Evolutionary conservation across 2,113 vertebrate genomes (phyloP), one percentile per base, ranked within the genome.

Genomic region (Xenopus borealis): DNA sequence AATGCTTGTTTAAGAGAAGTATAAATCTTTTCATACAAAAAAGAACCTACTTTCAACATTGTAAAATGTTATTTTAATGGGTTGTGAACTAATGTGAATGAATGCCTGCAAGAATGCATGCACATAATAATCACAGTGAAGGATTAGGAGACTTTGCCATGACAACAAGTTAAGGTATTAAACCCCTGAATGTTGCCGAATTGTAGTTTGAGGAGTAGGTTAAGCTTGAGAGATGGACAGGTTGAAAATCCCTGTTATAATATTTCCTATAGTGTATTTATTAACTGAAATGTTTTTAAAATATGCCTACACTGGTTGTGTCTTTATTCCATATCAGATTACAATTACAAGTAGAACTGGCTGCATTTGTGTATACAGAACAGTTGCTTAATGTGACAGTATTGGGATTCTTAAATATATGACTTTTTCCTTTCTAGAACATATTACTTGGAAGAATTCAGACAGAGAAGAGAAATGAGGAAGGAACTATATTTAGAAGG

Each of bases 251-350:
- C 5, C 33, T 40, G 8, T 6, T 40, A 40, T 40, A 27, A 27
- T 27, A 40, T 40, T 40, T 40, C 8, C 6, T 6, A 40, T 40
- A 9, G 33, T 40, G 33, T 40, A 40, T 40, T 50, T 50, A 6
- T 64, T 57, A 40, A 58, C 68, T 75, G 61, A 62, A n/a, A n/a
- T n/a, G n/a, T 50, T 10, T 10, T 14, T 50, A 10, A 50, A 75
- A 14, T 14, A 16, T n/a, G 12, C 52, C 16, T 55, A 55, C 16
- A 14, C 16, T 7, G 7, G 17, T 14, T 55, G 53, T 55, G 16
- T 8, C 12, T 55, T 16, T 18, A 55, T n/a, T n/a, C 8, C 13
- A n/a, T 17, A n/a, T 16, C 17, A 55, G 18, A 55, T 9, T 55
- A n/a, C 33, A 55, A n/a, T 17, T 55, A 16, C 53, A n/a, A 1